Base-by-base conservation (phyloP, 2,113 vertebrate genomes). In the Actenoides hombroni region DNA sequence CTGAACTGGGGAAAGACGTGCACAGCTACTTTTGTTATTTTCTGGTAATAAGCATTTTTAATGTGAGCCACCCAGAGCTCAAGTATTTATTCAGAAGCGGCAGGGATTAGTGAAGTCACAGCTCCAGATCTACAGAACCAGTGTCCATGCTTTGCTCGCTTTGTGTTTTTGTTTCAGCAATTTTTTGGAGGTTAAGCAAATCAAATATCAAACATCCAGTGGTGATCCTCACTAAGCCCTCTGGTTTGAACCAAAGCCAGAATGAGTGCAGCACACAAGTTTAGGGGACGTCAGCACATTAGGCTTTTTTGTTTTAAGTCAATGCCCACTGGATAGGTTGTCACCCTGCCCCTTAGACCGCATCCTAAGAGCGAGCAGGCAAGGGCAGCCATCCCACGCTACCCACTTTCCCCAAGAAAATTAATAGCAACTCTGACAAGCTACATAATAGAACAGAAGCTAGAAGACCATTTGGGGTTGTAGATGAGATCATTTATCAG, bases 401-500 rank as follows among this genome's bases (percentile, higher is more conserved):
- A 35, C 3, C 0, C 25, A 17, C 76, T 73, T 90, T 93, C 92
- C 70, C 71, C n/a, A 11, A 68, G 74, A 57, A 94, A 83, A 59
- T 86, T 80, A 83, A 65, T 71, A 92, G 78, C 79, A 88, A 73
- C 83, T 59, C 88, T 95, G 86, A 95, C 73, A 91, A 96, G 84
- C 92, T 90, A 88, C 91, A 53, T 86, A 94, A 85, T 48, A 86
- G 93, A 97, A 94, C 74, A 97, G 83, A 92, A 94, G 53, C 51
- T 54, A 67, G 39, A 95, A 95, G 86, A 79, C 76, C 70, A 86
- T 95, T 98, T 97, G 92, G 83, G 88, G 73, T 90, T 96, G 80
- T 29, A 88, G 95, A 96, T 97, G 85, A 97, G 92, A 94, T 97
- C 37, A 96, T 97, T 96, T 96, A 94, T 97, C 97, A 97, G 93